Conservation (phyloP, 2,797 vertebrate species). For the Arrhamphus sclerolepis region DNA sequence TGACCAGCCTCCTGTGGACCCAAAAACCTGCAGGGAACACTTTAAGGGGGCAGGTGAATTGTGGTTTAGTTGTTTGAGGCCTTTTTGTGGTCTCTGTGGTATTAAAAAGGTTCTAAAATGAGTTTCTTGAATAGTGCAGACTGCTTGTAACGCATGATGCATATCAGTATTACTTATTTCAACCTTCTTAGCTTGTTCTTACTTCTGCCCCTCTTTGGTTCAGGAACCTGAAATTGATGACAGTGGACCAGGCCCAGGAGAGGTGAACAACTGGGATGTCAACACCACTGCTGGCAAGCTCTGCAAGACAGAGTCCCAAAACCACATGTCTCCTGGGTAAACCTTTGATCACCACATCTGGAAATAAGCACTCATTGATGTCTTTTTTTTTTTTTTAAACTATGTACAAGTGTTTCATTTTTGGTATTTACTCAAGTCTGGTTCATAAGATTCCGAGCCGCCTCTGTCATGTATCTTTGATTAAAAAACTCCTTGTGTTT, state of each 20-base stretch:
- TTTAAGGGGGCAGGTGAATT: too few species aligned
- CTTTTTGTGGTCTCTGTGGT: too few species aligned
- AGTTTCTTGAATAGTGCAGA: not conserved
- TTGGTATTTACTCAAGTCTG: not conserved
- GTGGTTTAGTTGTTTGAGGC: too few species aligned
- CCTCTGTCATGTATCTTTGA: constrained; percentile 12
- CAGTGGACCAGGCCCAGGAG: constrained; percentile 57
- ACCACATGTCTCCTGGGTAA: constrained; percentile 87
- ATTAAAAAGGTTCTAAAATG: not conserved
- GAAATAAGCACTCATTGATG: constrained; percentile 4
- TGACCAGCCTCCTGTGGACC: too few species aligned
- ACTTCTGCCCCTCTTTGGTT: constrained; percentile 23
- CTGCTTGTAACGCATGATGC: constrained; percentile 14
- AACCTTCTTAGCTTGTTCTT: constrained; percentile 4
- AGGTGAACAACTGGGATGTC: constrained; percentile 80
- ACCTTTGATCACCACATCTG: constrained; percentile 16
- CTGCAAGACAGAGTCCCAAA: constrained; percentile 86
- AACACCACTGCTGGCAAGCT: constrained; percentile 81
- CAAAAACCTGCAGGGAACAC: too few species aligned
- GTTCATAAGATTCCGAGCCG: not conserved
- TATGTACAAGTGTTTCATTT: not conserved
- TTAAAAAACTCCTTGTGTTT: constrained; percentile 24
- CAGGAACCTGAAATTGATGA: constrained; percentile 79
- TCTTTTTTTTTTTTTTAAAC: not conserved
- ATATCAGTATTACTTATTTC: constrained; percentile 19